Evolutionary conservation across 2,888 invertebrate genomes (phyloP), one percentile per base, ranked within the genome.

Genomic region (Caenorhabditis parvicauda): DNA sequence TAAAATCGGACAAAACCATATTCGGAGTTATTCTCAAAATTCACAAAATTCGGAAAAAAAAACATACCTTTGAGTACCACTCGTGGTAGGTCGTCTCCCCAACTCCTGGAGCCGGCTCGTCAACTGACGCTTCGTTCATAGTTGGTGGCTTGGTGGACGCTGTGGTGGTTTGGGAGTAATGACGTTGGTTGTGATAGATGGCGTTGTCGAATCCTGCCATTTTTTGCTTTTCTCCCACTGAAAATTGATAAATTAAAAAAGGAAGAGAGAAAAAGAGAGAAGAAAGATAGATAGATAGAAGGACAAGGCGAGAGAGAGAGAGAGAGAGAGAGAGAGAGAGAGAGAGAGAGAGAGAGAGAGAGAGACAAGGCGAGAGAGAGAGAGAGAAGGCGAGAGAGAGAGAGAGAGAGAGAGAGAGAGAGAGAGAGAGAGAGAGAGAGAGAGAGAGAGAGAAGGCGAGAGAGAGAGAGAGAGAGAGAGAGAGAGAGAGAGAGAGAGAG

Each of bases 31-130:
- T n/a, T n/a, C n/a, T n/a, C n/a, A n/a, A n/a, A n/a, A n/a, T n/a
- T n/a, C n/a, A n/a, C n/a, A n/a, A n/a, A n/a, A n/a, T n/a, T n/a
- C n/a, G n/a, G n/a, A n/a, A n/a, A n/a, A n/a, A n/a, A n/a, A 22
- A 39, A 9, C 47, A 32, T 22, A 77, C 75, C 69, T 76, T 75
- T 17, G 56, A 63, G 49, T 72, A 72, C 80, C 80, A 80, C 54
- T 81, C 80, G 9, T 68, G 61, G 53, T 80, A 80, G 1, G 79
- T 79, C 3, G 79, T 74, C 58, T 79, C 78, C 25, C 79, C 80
- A 24, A 76, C 69, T 47, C 80, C 80, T 19, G 63, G 64, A 1
- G 78, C 71, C 12, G 62, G 51, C 21, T 54, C 54, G 27, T 59
- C 61, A 9, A 56, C 24, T n/a, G 38, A 46, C 2, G 46, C 48